These are phyloP conservation scores for Antigone vipio DNA, from an alignment of 2,113 vertebrate species.

Conservation along the genomic window DNA sequence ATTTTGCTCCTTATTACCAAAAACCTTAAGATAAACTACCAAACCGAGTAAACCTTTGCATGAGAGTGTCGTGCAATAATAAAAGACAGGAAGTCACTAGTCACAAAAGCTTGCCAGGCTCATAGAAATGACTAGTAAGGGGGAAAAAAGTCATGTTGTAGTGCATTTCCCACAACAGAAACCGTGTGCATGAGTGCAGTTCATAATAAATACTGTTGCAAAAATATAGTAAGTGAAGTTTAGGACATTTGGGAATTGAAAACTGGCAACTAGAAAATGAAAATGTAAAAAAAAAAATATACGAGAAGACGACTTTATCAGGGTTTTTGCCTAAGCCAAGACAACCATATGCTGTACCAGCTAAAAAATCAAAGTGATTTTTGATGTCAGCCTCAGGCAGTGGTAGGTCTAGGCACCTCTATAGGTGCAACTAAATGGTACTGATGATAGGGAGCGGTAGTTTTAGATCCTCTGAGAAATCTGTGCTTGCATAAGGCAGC, in stretches of 20 bases:
- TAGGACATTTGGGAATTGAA: not conserved
- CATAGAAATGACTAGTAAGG: not conserved
- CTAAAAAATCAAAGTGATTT: constrained; percentile 41
- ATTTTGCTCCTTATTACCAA: not conserved
- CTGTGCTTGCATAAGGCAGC: not conserved
- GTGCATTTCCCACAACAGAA: not conserved
- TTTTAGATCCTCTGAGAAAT: not conserved
- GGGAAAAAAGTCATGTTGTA: not conserved
- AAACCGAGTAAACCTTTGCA: not conserved
- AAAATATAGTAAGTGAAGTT: not conserved
- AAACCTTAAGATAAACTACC: not conserved
- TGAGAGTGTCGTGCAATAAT: not conserved
- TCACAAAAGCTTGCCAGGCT: not conserved
- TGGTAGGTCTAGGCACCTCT: not conserved
- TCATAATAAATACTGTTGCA: not conserved
- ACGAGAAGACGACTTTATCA: not conserved
- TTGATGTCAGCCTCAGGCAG: constrained; percentile 10
- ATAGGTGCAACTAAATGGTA: not conserved
- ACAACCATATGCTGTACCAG: not conserved
- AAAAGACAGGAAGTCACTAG: not conserved
- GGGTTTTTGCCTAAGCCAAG: not conserved
- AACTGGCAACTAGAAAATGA: not conserved
- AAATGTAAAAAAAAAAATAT: not conserved
- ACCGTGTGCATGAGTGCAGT: not conserved
- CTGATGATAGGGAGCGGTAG: not conserved